Base-by-base conservation (phyloP, 1,140 invertebrate species). In the Ridgeia piscesae region DNA sequence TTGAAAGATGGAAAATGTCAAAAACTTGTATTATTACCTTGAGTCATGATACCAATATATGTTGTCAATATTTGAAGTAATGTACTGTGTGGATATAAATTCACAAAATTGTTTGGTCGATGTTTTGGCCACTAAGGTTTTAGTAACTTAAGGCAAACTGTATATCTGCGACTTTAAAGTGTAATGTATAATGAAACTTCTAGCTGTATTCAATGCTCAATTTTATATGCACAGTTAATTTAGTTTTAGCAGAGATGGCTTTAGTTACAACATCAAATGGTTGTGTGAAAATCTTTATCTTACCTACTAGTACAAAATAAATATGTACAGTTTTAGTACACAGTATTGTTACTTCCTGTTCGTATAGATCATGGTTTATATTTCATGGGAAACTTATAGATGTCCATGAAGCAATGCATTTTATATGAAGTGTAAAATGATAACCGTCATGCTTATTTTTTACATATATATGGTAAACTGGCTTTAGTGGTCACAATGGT, bases 301-400 rank as follows among this genome's bases (percentile, higher is more conserved):
- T n/a, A 77, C 58, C 58, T 77, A 8, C 58, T 77, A 77, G 58
- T 77, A n/a, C n/a, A n/a, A n/a, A 77, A 77, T 77, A 77, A 77
- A 77, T 21, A 77, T 77, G 58, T 77, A 77, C 58, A 77, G 58
- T 77, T 77, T 77, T 77, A 77, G 58, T 77, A 77, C 58, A 77
- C 58, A 17, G 14, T 27, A 77, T 77, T 31, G 58, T 77, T 77
- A 77, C 27, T 77, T 77, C 58, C 58, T 14, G 6, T 77, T 77
- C 27, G 11, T 77, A 31, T 77, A 77, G 58, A 77, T 77, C 0
- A 21, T 77, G 14, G 58, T 77, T 2, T 27, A 77, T 77, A 31
- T 77, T 77, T 77, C 58, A 77, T 77, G 14, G 58, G 27, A 77
- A 77, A 21, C 58, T 31, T 77, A 21, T 42, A 42, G 42, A 42